A percentile compares a stretch with the other conserved stretches of the same genome.
Conservation (phyloP, 2,113 vertebrate genomes). For the Cheilinus undulatus region DNA sequence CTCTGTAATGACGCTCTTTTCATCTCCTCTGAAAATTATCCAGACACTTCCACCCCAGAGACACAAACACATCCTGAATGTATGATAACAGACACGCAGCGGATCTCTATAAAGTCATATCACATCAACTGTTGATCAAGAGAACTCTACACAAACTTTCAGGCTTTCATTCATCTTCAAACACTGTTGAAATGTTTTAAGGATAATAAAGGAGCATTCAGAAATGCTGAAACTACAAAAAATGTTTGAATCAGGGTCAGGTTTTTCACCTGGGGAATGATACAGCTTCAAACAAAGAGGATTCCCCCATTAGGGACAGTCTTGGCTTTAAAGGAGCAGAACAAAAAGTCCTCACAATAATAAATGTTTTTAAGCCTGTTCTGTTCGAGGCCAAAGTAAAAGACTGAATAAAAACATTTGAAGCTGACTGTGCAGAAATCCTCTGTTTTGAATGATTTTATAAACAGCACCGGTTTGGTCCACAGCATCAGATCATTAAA, state of each 20-base stretch:
- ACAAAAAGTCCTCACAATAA: too few relatives aligned
- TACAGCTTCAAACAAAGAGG: background rate
- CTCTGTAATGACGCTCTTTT: constrained; percentile 27
- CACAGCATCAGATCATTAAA: constrained; percentile 35
- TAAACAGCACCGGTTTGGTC: constrained; percentile 32
- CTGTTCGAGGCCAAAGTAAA: too few relatives aligned
- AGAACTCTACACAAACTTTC: background rate
- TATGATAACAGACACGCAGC: background rate
- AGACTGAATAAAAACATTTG: background rate
- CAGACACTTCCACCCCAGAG: constrained; percentile 4
- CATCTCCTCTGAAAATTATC: constrained; percentile 14
- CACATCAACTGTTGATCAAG: background rate
- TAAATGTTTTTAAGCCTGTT: too few relatives aligned
- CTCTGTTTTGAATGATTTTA: constrained; percentile 8
- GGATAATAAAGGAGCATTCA: background rate
- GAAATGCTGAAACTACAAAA: too few relatives aligned
- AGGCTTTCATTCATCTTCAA: constrained; percentile 9
- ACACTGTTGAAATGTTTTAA: constrained; percentile 8
- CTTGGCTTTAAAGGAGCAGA: too few relatives aligned
- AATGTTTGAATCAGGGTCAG: background rate
- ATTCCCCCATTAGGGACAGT: background rate
- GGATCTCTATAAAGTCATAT: background rate
- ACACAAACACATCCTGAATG: background rate
- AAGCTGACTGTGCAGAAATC: constrained; percentile 22
- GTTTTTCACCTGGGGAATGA: background rate